Conservation (phyloP, 2,113 vertebrate genomes). For the Saccopteryx leptura region DNA sequence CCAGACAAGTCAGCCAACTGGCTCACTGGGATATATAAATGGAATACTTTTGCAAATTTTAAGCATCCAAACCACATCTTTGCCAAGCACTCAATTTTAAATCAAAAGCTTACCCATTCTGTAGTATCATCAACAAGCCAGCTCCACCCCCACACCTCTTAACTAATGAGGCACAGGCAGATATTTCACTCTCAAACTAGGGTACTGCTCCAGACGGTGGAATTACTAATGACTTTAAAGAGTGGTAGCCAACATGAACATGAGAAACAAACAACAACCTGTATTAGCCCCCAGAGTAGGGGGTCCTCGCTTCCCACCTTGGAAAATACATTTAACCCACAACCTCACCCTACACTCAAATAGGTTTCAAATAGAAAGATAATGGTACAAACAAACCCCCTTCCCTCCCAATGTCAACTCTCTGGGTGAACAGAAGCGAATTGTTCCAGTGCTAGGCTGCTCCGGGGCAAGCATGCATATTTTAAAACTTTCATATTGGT, state of each 20-base stretch:
- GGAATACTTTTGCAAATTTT: conserved; percentile 64
- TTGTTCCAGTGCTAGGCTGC: conserved; percentile 16
- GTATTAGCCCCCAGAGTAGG: background rate
- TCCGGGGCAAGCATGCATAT: conserved; percentile 69
- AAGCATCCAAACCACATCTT: conserved; percentile 58
- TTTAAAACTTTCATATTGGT: conserved; percentile 76
- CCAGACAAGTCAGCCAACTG: background rate
- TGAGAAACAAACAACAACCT: conserved; percentile 12
- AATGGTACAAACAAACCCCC: background rate
- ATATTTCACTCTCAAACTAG: conserved; percentile 65
- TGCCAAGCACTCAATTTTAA: conserved; percentile 30
- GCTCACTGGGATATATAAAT: background rate
- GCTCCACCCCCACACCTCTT: background rate
- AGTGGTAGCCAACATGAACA: background rate
- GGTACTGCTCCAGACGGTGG: conserved; percentile 14
- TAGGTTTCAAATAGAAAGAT: background rate
- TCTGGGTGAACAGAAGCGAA: conserved; percentile 49
- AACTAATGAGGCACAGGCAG: conserved; percentile 48
- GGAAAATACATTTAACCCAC: conserved; percentile 31
- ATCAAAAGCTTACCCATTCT: background rate
- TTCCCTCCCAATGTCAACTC: conserved; percentile 39
- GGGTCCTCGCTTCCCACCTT: conserved; percentile 25
- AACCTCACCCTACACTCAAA: conserved; percentile 27
- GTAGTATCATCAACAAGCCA: conserved; percentile 20
- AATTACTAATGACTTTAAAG: background rate